These are phyloP conservation scores for Tryphoninae sp. DNA, from an alignment of 2,888 invertebrate genomes.

Conservation along the genomic window DNA sequence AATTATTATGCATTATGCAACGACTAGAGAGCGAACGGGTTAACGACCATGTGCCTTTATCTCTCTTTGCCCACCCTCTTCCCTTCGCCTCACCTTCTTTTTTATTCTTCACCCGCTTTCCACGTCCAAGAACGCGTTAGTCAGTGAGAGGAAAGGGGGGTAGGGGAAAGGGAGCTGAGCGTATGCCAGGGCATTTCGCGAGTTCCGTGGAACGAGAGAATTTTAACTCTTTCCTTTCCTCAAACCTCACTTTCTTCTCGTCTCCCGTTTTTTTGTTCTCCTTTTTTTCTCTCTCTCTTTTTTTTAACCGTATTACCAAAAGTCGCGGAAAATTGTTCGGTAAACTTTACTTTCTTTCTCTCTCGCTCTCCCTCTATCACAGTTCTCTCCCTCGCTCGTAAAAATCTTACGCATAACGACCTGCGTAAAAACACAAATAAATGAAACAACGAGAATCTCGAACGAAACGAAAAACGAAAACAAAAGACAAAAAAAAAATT, in stretches of 20 bases:
- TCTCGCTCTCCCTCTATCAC: not conserved
- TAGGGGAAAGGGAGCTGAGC: not conserved
- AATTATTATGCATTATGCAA: conserved; percentile 65
- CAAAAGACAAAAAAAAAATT: too few species aligned
- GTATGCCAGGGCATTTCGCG: conserved; percentile 53
- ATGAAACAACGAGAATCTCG: not conserved
- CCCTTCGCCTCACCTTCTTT: not conserved
- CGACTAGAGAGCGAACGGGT: conserved; percentile 60
- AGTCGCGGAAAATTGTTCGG: not conserved
- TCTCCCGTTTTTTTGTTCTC: not conserved
- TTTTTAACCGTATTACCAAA: not conserved
- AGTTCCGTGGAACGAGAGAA: conserved; percentile 44
- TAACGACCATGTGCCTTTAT: conserved; percentile 61
- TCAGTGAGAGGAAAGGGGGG: not conserved
- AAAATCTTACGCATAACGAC: not conserved
- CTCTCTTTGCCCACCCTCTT: conserved; percentile 41
- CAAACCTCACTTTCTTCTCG: not conserved
- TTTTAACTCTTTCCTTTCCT: conserved; percentile 21
- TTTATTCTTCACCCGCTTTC: not conserved
- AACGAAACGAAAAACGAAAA: too few species aligned
- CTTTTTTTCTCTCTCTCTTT: not conserved
- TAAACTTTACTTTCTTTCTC: not conserved
- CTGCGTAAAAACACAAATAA: not conserved
- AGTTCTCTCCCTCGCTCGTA: not conserved
- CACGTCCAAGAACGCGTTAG: conserved; percentile 32